Evolutionary conservation across 2,797 vertebrate species (phyloP).

Genomic region (Scolopax bukidnonensis): DNA sequence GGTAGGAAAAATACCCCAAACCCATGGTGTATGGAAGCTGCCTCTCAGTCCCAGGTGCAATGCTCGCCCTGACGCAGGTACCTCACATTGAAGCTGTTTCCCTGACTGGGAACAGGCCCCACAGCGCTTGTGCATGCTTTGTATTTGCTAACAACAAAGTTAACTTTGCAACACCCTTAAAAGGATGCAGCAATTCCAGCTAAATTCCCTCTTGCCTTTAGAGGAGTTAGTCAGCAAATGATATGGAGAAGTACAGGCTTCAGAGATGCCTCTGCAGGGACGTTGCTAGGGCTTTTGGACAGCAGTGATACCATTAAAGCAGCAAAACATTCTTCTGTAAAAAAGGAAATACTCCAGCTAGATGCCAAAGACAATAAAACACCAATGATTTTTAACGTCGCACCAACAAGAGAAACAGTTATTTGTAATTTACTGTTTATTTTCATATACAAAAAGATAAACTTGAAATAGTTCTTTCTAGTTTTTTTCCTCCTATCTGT

Average conservation of each 20-base stretch:
- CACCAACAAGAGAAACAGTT: background rate
- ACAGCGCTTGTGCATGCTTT: too few species aligned
- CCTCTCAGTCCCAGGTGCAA: rapidly evolving
- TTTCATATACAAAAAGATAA: conserved; percentile 97
- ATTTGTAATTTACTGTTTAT: conserved; percentile 87
- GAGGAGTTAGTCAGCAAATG: background rate
- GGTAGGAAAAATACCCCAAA: rapidly evolving
- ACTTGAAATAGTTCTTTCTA: conserved; percentile 90
- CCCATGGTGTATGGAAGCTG: background rate
- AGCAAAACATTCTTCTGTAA: background rate
- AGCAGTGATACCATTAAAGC: background rate
- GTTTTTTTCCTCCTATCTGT: conserved; percentile 79
- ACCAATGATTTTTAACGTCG: background rate
- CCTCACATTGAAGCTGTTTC: background rate
- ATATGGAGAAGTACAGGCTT: background rate
- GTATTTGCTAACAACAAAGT: too few species aligned
- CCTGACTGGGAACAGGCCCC: background rate
- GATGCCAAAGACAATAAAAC: background rate
- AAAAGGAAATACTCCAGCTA: background rate
- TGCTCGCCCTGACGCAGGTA: rapidly evolving
- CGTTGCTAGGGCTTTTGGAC: background rate
- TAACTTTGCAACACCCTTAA: background rate
- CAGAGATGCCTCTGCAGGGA: background rate
- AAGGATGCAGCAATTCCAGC: background rate
- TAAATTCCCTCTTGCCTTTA: background rate